phyloP scores from a whole-genome alignment of 64 coral and sea anemone species.

The Actinia tenebrosa region DNA sequence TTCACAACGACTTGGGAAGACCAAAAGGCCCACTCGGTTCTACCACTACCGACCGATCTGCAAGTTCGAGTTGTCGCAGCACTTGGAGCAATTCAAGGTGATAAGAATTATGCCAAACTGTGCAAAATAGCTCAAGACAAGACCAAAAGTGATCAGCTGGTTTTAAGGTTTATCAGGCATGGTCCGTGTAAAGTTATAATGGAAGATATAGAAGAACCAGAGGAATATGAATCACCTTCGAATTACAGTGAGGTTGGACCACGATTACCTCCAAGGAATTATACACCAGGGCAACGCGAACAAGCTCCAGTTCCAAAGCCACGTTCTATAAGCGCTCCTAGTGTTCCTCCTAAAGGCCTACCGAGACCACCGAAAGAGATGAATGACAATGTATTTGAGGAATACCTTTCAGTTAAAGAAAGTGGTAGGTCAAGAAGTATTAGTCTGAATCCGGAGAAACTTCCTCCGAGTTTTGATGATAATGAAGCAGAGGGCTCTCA shows the following conservation, averaged over 20 bases:
- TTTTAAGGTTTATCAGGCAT: background rate
- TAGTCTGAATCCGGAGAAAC: background rate
- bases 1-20: slow-evolving; percentile 6
- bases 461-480: background rate
- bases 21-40: background rate
- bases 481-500: background rate
- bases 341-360: background rate
- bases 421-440: background rate
- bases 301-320: background rate
- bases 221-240: background rate
- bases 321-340: background rate
- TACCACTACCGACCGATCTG: background rate
- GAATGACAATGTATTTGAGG: background rate
- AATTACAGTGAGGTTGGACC: background rate
- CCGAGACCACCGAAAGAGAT: background rate
- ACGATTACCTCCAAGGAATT: background rate
- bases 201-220: background rate
- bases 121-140: slow-evolving; percentile 7
- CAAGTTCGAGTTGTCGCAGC: background rate
- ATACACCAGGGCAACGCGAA: background rate
- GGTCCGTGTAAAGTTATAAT: background rate
- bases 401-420: background rate
- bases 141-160: background rate
- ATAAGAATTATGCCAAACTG: background rate
- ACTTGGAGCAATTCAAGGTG: background rate